Evolutionary conservation across 1,140 invertebrate genomes (phyloP), one percentile per base, ranked within the genome.

Genomic region (Zaprionus gabonicus): DNA sequence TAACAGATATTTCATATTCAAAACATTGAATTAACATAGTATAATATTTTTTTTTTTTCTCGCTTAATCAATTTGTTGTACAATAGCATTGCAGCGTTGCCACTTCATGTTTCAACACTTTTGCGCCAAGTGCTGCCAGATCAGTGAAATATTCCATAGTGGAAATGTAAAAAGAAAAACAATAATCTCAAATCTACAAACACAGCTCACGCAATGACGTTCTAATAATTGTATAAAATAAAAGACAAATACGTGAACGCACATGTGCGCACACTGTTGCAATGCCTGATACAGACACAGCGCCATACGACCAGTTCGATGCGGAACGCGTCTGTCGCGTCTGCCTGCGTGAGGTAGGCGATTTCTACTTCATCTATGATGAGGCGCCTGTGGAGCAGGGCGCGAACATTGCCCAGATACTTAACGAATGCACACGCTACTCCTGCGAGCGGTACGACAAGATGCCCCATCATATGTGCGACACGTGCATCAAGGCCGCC

Each of bases 361-460:
- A 80, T 25, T 71, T 88, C 56, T 81, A 85, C 59, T 88, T 91
- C 17, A 91, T 92, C 56, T 92, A 88, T 34, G 81, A 90, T 46
- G 91, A 92, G 17, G 65, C 77, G 28, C 77, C 84, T 23, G 57
- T 76, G 34, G 86, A 87, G 44, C 73, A 78, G 62, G 88, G 74
- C 36, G 79, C 80, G 4, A 87, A 84, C 60, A 71, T 91, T 31
- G 80, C 81, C 20, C 76, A 86, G 23, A 92, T 92, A 38, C 69
- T 92, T 0, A 78, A 87, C 41, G 91, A 92, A 63, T 92, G 91
- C 53, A 91, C 88, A 7, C 62, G 74, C 1, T 90, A 91, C 60
- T 81, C 70, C n/a, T 86, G 90, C 38, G 75, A 81, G 23, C 68
- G 80, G 4, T 72, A 82, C 20, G 83, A 87, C 23, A 76, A 81